Conservation (phyloP, 2,113 vertebrate species). For the Taurulus bubalis region DNA sequence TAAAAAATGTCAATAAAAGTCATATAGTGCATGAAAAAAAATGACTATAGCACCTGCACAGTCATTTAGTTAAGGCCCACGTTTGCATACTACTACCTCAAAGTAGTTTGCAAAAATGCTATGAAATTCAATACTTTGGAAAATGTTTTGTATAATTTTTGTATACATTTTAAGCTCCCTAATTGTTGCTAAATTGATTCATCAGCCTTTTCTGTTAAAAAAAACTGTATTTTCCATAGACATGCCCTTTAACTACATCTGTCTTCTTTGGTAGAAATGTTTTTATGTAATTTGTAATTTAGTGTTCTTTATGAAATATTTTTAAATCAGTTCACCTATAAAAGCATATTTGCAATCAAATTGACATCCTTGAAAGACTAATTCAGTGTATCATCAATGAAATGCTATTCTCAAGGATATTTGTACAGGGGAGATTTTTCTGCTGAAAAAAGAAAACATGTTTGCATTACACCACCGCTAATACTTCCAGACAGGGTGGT, state of each 20-base stretch:
- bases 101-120: too few relatives aligned
- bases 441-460: neutral
- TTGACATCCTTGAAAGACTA: neutral
- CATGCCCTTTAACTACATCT: neutral
- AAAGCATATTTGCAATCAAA: neutral
- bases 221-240: neutral
- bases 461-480: conserved; percentile 11
- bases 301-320: too few relatives aligned
- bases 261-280: neutral
- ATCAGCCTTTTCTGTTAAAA: too few relatives aligned
- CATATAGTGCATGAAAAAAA: too few relatives aligned
- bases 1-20: neutral
- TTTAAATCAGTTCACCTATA: too few relatives aligned
- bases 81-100: too few relatives aligned
- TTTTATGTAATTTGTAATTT: neutral
- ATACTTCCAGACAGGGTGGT: neutral
- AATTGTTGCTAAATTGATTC: too few relatives aligned
- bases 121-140: too few relatives aligned
- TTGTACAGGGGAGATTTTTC: neutral
- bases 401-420: neutral
- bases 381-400: neutral
- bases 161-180: too few relatives aligned
- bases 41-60: too few relatives aligned
- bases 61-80: too few relatives aligned
- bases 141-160: too few relatives aligned